phyloP scores from a whole-genome alignment of 2,113 vertebrate genomes.

The Rhabdomys dilectus region DNA sequence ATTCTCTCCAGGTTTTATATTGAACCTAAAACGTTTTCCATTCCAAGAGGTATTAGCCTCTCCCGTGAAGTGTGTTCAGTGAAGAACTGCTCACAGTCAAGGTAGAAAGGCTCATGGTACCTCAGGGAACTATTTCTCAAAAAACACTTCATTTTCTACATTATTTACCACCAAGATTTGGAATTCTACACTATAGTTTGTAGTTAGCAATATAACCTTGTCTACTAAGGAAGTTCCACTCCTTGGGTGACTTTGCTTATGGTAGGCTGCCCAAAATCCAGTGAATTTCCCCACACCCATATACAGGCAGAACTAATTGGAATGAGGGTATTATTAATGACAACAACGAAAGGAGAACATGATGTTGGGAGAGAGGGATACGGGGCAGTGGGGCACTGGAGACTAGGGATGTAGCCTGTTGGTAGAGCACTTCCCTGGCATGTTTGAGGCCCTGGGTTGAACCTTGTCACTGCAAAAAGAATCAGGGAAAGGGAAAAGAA shows the following conservation, averaged over 20 bases:
- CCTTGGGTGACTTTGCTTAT: neutral
- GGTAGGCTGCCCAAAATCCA: neutral
- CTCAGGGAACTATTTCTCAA: neutral
- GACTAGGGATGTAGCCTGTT: neutral
- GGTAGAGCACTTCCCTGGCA: neutral
- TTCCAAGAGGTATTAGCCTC: neutral
- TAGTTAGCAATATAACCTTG: neutral
- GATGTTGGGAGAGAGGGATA: neutral
- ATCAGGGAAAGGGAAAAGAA: neutral
- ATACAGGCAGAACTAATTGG: neutral
- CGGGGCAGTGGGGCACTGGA: too few species aligned
- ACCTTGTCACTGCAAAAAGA: neutral
- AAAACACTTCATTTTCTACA: neutral
- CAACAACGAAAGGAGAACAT: neutral
- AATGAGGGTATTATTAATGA: neutral
- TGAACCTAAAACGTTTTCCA: constrained; percentile 15
- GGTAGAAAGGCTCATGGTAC: neutral
- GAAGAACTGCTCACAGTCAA: neutral
- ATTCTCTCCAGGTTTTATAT: neutral
- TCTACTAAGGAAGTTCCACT: neutral
- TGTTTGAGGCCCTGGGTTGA: neutral
- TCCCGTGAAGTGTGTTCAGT: neutral
- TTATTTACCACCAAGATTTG: neutral
- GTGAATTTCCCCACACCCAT: neutral
- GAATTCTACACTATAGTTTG: neutral